Conservation (phyloP, 2,113 vertebrate species). For the Coreoperca whiteheadi region DNA sequence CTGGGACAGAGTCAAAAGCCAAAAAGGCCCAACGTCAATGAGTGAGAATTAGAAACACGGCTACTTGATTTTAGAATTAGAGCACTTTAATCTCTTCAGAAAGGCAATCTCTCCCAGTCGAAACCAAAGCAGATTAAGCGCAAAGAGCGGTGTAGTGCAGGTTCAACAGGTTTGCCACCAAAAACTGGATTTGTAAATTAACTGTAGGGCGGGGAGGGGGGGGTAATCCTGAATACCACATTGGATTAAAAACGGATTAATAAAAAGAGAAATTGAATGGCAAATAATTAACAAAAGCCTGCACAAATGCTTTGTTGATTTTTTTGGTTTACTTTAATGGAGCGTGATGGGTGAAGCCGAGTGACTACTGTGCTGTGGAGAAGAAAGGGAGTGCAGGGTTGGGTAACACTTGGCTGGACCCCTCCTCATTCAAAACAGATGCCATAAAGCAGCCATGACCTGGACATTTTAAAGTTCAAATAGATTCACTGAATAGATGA, state of each 20-base stretch:
- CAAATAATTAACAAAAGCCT: conserved; percentile 26
- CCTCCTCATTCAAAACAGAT: conserved; percentile 20
- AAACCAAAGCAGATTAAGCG: conserved; percentile 49
- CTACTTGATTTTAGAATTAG: conserved; percentile 40
- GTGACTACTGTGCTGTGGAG: conserved; percentile 48
- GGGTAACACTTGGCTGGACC: conserved; percentile 71
- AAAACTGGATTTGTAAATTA: conserved; percentile 32
- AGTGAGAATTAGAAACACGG: conserved; percentile 29
- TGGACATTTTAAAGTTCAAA: not conserved
- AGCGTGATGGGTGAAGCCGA: conserved; percentile 75
- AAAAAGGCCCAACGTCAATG: conserved; percentile 12
- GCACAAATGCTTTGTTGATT: conserved; percentile 25
- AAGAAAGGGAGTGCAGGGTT: conserved; percentile 42
- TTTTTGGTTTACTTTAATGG: not conserved
- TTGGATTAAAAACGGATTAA: conserved; percentile 45
- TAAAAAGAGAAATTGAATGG: conserved; percentile 19
- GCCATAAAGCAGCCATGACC: conserved; percentile 35
- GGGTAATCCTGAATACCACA: conserved; percentile 36
- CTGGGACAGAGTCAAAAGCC: conserved; percentile 14
- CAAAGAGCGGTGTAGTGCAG: conserved; percentile 24
- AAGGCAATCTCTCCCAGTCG: conserved; percentile 14
- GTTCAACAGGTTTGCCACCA: conserved; percentile 28
- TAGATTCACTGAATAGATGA: not conserved
- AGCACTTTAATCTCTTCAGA: conserved; percentile 34
- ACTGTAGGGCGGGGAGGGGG: not conserved